These are phyloP conservation scores for Sericinus montela DNA, from an alignment of 2,888 invertebrate genomes.

Conservation along the genomic window DNA sequence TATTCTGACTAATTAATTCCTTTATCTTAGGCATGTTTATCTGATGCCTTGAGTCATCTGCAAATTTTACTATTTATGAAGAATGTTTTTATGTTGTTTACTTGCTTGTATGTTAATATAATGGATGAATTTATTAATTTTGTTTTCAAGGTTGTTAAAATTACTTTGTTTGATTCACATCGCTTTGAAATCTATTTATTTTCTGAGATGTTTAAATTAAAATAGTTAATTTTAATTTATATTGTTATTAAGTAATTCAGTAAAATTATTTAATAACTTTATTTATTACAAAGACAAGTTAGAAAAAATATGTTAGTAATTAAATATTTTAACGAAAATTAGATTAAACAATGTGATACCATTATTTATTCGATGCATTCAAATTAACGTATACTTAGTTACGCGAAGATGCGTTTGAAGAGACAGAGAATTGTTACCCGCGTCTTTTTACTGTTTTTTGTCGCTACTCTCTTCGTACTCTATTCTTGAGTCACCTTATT, in stretches of 20 bases:
- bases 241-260: too few relatives aligned
- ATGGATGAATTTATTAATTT: neutral
- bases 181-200: too few relatives aligned
- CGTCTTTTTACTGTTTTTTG: slow-evolving; percentile 38
- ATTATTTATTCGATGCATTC: slow-evolving; percentile 36
- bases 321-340: neutral
- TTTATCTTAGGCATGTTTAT: slow-evolving; percentile 6
- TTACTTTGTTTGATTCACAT: too few relatives aligned
- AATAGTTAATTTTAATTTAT: too few relatives aligned
- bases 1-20: slow-evolving; percentile 15
- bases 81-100: neutral
- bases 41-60: slow-evolving; percentile 3
- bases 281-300: too few relatives aligned
- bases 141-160: too few relatives aligned
- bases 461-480: slow-evolving; percentile 43
- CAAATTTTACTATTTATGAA: neutral
- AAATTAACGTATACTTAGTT: slow-evolving; percentile 54
- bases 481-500: slow-evolving; percentile 43
- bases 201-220: too few relatives aligned
- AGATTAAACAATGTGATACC: too few relatives aligned
- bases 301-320: too few relatives aligned
- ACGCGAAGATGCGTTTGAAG: slow-evolving; percentile 67
- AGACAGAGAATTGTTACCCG: slow-evolving; percentile 34
- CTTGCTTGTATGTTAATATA: neutral
- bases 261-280: too few relatives aligned